Conservation (phyloP, 2,888 invertebrate species). For the Melanchra persicariae region DNA sequence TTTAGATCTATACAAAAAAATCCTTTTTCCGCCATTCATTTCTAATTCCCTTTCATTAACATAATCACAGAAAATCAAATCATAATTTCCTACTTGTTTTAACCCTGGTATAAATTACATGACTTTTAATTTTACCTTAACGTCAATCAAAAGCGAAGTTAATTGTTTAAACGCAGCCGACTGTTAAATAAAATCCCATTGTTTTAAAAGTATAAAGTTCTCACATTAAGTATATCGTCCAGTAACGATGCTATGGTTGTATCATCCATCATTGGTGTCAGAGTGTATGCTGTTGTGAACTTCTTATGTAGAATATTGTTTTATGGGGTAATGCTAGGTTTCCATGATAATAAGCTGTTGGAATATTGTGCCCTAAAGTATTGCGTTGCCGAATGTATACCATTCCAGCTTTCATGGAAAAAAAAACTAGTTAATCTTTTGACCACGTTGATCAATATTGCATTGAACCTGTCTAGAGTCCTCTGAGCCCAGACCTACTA, state of each 20-base stretch:
- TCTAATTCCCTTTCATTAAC: constrained; percentile 8
- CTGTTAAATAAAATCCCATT: constrained; percentile 52
- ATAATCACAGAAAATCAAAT: constrained; percentile 21
- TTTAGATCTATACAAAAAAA: background rate
- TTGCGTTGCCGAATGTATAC: too few relatives aligned
- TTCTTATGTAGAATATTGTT: constrained; percentile 4
- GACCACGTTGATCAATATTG: too few relatives aligned
- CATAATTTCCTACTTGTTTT: constrained; percentile 12
- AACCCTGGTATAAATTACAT: constrained; percentile 35
- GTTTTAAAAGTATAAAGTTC: constrained; percentile 48
- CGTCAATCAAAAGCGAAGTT: constrained; percentile 50
- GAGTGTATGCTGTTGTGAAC: background rate
- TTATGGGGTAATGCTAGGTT: background rate
- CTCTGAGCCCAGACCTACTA: too few relatives aligned
- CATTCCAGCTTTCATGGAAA: background rate
- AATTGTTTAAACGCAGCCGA: constrained; percentile 46
- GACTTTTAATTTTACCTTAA: constrained; percentile 57
- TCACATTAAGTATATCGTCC: constrained; percentile 29
- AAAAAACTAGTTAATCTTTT: too few relatives aligned
- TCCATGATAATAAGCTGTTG: background rate
- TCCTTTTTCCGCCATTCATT: background rate
- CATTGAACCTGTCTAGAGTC: too few relatives aligned
- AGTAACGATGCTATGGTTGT: constrained; percentile 9
- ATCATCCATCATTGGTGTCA: constrained; percentile 32
- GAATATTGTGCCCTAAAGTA: too few relatives aligned